Conservation (phyloP, 2,888 invertebrate species). For the Agriotes lineatus region DNA sequence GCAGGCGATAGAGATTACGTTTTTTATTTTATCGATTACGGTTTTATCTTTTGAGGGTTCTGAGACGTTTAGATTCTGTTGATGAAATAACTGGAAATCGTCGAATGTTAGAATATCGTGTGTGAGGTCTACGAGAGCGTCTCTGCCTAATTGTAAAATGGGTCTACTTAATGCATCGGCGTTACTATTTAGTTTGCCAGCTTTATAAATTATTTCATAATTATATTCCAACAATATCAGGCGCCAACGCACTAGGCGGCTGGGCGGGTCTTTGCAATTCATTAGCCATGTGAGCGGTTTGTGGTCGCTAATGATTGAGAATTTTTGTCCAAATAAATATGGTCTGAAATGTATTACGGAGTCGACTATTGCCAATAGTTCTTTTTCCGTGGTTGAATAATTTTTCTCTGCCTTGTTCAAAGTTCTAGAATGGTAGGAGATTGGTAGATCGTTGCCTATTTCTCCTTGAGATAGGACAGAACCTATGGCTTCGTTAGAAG, state of each 20-base stretch:
- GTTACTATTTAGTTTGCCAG: constrained; percentile 19
- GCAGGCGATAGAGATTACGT: not conserved
- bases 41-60: not conserved
- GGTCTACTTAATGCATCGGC: constrained; percentile 28
- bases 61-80: not conserved
- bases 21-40: not conserved
- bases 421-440: no score
- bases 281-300: constrained; percentile 25
- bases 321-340: constrained; percentile 30
- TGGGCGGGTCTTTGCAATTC: constrained; percentile 13
- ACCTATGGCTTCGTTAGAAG: constrained; percentile 24
- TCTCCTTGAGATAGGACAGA: constrained; percentile 13
- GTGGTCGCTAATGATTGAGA: constrained; percentile 29
- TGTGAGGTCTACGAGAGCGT: not conserved
- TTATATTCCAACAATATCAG: constrained; percentile 18
- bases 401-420: constrained; percentile 25
- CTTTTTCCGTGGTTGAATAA: constrained; percentile 22
- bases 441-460: not conserved
- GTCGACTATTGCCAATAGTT: constrained; percentile 21
- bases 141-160: not conserved
- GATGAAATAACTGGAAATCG: not conserved
- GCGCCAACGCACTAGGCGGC: constrained; percentile 21
- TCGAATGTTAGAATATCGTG: constrained; percentile 1
- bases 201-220: constrained; percentile 18
- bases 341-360: constrained; percentile 22